Conservation (phyloP, 1,140 invertebrate genomes). For the Microvelia longipes region DNA sequence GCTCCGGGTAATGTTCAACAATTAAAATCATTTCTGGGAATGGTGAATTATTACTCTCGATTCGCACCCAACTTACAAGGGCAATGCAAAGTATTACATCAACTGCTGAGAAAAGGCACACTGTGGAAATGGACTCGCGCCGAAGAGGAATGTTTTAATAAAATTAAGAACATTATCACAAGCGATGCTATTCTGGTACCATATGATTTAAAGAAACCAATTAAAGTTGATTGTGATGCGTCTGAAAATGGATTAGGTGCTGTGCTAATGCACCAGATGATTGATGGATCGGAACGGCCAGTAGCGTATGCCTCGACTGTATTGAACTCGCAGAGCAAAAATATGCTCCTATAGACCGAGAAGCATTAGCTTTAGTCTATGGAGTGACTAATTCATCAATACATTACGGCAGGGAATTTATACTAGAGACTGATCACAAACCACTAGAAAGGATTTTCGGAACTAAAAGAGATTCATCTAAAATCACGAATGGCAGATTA, state of each 20-base stretch:
- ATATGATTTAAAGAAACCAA: neutral
- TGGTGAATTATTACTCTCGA: neutral
- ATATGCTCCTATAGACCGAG: neutral
- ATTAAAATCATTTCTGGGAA: neutral
- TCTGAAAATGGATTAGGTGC: neutral
- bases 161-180: neutral
- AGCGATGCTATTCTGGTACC: neutral
- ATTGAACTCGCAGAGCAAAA: neutral
- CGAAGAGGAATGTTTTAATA: neutral
- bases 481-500: neutral
- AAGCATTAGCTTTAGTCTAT: neutral
- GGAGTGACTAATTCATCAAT: neutral
- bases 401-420: neutral
- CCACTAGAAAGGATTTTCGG: neutral
- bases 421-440: neutral
- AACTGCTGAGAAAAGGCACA: neutral
- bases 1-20: neutral
- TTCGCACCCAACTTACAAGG: neutral
- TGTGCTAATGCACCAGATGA: neutral
- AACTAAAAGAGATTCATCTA: neutral
- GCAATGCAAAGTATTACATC: neutral
- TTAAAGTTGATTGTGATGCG: neutral
- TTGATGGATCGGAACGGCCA: neutral
- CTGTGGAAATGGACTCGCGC: neutral
- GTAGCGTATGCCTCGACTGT: neutral